Conservation (phyloP, 1,140 invertebrate species). For the Anastrepha ludens region DNA sequence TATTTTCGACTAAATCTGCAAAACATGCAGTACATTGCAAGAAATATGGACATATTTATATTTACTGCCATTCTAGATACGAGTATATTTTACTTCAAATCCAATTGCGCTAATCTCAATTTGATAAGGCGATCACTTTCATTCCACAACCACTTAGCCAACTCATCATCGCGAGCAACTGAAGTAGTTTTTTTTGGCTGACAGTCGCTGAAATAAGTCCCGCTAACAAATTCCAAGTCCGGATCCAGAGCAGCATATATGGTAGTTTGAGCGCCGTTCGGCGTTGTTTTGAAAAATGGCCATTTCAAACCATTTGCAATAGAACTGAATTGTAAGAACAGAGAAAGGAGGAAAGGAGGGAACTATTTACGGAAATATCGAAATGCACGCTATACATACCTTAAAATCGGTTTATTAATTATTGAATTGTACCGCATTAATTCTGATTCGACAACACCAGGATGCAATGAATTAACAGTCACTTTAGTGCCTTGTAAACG, state of each 20-base stretch:
- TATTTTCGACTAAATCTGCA: too few relatives aligned
- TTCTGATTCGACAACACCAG: slow-evolving; percentile 84
- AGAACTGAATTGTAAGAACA: not conserved
- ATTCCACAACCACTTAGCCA: slow-evolving; percentile 83
- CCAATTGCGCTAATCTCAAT: slow-evolving; percentile 22
- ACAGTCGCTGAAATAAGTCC: slow-evolving; percentile 79
- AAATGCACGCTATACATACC: slow-evolving; percentile 22
- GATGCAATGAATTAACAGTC: slow-evolving; percentile 82
- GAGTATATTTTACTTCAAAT: not conserved
- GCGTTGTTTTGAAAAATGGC: slow-evolving; percentile 40
- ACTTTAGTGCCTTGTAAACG: slow-evolving; percentile 79
- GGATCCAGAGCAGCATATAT: slow-evolving; percentile 85
- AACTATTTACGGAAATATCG: not conserved
- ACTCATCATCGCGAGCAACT: slow-evolving; percentile 74
- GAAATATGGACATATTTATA: too few relatives aligned
- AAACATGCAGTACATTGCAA: too few relatives aligned
- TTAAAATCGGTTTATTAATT: slow-evolving; percentile 67
- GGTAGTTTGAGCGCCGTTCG: slow-evolving; percentile 79
- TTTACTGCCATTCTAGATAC: not conserved
- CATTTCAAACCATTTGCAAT: not conserved
- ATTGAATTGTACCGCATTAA: slow-evolving; percentile 78
- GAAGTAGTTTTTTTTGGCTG: slow-evolving; percentile 64
- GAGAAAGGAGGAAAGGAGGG: too few relatives aligned
- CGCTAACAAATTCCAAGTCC: slow-evolving; percentile 81
- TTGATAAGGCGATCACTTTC: slow-evolving; percentile 71